Percentiles rank a stretch among this genome's conserved stretches.
Conservation (phyloP, 2,888 invertebrate genomes). For the Thymelicus sylvestris region DNA sequence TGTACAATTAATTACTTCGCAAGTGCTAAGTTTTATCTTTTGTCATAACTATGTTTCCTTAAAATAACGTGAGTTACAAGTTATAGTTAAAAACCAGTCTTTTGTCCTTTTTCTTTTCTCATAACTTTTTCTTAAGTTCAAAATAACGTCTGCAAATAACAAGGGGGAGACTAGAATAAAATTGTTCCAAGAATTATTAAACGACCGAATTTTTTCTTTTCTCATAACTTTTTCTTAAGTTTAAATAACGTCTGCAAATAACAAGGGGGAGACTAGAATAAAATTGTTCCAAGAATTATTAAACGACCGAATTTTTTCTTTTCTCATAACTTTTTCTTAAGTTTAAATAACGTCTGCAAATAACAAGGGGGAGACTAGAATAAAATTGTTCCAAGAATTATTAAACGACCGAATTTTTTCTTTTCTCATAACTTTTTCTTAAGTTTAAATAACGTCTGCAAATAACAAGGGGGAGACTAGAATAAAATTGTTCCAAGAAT, state of each 20-base stretch:
- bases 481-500: background rate
- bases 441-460: background rate
- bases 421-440: no score
- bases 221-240: no score
- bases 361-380: background rate
- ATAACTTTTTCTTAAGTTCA: no score
- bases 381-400: background rate
- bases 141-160: background rate
- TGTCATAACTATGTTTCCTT: no score
- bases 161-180: background rate
- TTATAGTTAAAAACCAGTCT: no score
- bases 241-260: background rate
- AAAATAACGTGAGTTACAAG: no score
- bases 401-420: conserved; percentile 35
- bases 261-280: background rate
- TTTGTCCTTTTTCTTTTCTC: no score
- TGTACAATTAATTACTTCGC: no score
- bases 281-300: background rate
- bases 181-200: conserved; percentile 1
- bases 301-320: conserved; percentile 33
- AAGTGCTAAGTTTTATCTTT: no score
- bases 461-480: background rate
- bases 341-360: background rate
- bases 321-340: no score
- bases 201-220: conserved; percentile 29